Conservation (phyloP, 2,888 invertebrate species). For the Pantelozetes paolii region DNA sequence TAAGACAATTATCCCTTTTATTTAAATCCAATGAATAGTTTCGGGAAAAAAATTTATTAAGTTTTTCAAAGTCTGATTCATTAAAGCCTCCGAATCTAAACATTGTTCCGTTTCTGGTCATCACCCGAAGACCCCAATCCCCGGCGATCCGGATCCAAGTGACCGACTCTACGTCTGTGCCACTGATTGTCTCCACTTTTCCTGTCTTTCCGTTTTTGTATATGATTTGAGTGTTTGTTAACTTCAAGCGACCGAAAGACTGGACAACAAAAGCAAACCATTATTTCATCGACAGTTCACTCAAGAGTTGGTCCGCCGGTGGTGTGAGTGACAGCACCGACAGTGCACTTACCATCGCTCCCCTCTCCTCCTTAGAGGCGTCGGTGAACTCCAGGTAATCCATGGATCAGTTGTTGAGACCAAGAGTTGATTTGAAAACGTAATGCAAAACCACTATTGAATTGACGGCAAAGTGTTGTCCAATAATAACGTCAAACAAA, state of each 20-base stretch:
- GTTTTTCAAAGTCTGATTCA: constrained; percentile 76
- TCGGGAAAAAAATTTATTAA: constrained; percentile 78
- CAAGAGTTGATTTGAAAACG: not conserved
- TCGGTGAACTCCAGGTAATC: constrained; percentile 82
- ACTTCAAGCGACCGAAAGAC: constrained; percentile 85
- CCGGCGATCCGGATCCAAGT: constrained; percentile 90
- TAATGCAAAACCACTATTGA: no score
- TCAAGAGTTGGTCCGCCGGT: not conserved
- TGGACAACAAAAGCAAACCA: constrained; percentile 56
- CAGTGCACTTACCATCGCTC: constrained; percentile 59
- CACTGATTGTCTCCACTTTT: constrained; percentile 82
- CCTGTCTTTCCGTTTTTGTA: constrained; percentile 96
- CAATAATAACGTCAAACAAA: not conserved
- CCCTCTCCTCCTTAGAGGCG: constrained; percentile 54
- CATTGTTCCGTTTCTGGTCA: constrained; percentile 79
- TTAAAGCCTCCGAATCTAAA: constrained; percentile 92
- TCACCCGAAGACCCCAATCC: constrained; percentile 80
- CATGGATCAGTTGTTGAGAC: constrained; percentile 10
- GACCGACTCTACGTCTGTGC: constrained; percentile 78
- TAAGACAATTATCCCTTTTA: constrained; percentile 85
- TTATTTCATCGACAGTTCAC: constrained; percentile 30
- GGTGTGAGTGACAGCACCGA: not conserved
- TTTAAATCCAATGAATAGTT: constrained; percentile 72
- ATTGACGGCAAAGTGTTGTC: not conserved
- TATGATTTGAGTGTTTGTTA: constrained; percentile 80